phyloP scores from a whole-genome alignment of 2,797 vertebrate genomes.

The Chanos chanos region DNA sequence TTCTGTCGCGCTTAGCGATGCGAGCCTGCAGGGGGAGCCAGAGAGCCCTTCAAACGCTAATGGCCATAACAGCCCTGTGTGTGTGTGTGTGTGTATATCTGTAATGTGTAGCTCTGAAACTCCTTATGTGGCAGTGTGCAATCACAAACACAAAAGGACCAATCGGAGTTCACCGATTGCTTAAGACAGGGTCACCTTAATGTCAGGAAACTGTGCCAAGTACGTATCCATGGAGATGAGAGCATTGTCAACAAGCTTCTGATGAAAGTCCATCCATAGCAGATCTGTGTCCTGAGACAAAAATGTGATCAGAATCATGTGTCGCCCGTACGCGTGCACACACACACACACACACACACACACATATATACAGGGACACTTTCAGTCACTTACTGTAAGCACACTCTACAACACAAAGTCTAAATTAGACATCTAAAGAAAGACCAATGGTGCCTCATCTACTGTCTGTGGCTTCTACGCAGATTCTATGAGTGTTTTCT shows the following conservation, averaged over 20 bases:
- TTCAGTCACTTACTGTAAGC: background rate
- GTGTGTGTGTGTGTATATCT: background rate
- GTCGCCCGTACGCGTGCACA: background rate
- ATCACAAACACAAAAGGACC: background rate
- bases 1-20: conserved; percentile 92
- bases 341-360: conserved; percentile 1
- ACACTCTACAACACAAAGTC: background rate
- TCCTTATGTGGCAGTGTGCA: no score
- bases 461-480: no score
- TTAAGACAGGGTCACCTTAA: conserved; percentile 81
- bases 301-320: background rate
- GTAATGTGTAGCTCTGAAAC: no score
- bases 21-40: conserved; percentile 72
- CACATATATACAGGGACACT: background rate
- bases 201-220: conserved; percentile 90
- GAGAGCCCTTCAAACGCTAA: background rate
- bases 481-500: no score
- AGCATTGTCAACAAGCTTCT: conserved; percentile 87
- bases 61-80: background rate
- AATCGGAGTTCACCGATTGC: no score
- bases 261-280: conserved; percentile 90
- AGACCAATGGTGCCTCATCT: no score
- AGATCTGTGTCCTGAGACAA: conserved; percentile 84
- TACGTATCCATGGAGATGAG: conserved; percentile 85
- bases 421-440: background rate